These are phyloP conservation scores for Ficedula albicollis DNA, from an alignment of 2,797 vertebrate genomes.

Conservation along the genomic window DNA sequence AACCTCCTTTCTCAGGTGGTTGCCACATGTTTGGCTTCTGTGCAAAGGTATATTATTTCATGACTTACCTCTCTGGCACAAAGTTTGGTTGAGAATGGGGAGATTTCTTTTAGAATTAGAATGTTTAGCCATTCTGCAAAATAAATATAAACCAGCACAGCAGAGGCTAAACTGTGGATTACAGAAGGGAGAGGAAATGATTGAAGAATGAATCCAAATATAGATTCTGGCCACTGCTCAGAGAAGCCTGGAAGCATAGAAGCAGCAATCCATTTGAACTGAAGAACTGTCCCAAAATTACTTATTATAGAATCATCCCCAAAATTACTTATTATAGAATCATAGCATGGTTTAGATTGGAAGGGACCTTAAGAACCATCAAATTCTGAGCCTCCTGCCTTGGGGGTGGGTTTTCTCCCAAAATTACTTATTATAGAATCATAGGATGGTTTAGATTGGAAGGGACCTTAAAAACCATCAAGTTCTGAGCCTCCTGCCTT, in stretches of 20 bases:
- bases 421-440: neutral
- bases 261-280: neutral
- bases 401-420: too few relatives aligned
- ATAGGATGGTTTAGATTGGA: neutral
- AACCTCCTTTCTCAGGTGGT: conserved; percentile 70
- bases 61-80: conserved; percentile 56
- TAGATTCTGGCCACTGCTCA: neutral
- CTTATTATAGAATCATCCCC: too few relatives aligned
- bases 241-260: neutral
- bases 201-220: neutral
- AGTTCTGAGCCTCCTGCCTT: neutral
- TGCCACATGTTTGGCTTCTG: conserved; percentile 76
- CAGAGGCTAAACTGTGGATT: neutral
- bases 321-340: neutral
- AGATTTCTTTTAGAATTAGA: conserved; percentile 42
- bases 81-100: conserved; percentile 13
- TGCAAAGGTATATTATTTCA: conserved; percentile 57
- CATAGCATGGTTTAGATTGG: neutral
- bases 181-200: neutral
- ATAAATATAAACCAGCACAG: conserved; percentile 37
- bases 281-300: neutral
- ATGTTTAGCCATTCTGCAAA: neutral
- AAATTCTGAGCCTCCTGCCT: neutral
- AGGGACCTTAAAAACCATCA: neutral
- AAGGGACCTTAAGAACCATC: neutral